Evolutionary conservation across 2,888 invertebrate genomes (phyloP), one percentile per base, ranked within the genome.

Genomic region (Xestia sexstrigata): DNA sequence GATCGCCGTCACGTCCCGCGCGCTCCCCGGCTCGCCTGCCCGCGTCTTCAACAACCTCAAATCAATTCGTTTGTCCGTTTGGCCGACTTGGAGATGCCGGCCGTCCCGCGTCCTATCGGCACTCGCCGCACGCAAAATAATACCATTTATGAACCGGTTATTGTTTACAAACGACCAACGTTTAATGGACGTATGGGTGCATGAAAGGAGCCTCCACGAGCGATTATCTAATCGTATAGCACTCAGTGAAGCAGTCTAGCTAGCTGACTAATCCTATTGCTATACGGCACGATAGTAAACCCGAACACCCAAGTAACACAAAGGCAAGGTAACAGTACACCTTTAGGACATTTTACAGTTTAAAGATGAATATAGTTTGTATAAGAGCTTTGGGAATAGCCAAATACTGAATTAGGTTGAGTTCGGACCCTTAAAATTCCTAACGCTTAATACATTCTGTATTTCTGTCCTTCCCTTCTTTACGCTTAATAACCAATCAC

Each of bases 131-230:
- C 92, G 94, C 95, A 92, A 95, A 95, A 94, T 93, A 88, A 93
- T 90, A 88, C 92, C 92, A 92, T 92, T 91, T 91, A 91, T 91
- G 89, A 93, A 95, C 95, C 94, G 95, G 95, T 96, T 95, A 92
- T 93, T 94, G 94, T 95, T 95, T 95, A 94, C 94, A 93, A 94
- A 93, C 92, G 92, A 93, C 91, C 92, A 90, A 85, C 90, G 90
- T 92, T 93, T 94, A 94, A 93, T 94, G 90, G 90, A 89, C 91
- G 92, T 94, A 65, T 65, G 42, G 65, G 17, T 65, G 65, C 65
- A 65, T 65, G 65, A 65, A 42, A 42, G n/a, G 45, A 65, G 42
- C n/a, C 65, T 42, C 65, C 9, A n/a, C n/a, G 42, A 65, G 42
- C 65, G 65, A n/a, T 65, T 9, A 65, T 42, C 65, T 65, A n/a